These are phyloP conservation scores for Cygnus atratus DNA, from an alignment of 2,113 vertebrate genomes.

Conservation along the genomic window DNA sequence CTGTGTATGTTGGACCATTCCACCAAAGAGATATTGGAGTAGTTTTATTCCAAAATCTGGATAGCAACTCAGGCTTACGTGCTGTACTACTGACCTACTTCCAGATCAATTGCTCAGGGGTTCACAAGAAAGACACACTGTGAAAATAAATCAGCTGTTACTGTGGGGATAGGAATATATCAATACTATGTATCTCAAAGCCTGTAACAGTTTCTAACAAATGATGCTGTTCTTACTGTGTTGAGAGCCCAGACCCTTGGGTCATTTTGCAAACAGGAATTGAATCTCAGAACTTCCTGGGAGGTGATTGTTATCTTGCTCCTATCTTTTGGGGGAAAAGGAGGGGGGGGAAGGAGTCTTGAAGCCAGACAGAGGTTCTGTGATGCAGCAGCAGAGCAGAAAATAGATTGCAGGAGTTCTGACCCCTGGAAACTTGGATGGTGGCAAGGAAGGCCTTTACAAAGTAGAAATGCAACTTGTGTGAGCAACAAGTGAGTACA, in stretches of 20 bases:
- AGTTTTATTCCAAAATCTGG: background rate
- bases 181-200: background rate
- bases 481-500: background rate
- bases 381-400: background rate
- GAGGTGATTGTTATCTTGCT: background rate
- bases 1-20: background rate
- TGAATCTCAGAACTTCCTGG: background rate
- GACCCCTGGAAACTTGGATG: background rate
- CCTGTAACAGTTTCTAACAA: background rate
- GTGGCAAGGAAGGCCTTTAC: background rate
- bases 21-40: background rate
- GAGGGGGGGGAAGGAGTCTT: background rate
- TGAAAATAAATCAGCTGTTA: background rate
- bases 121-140: background rate
- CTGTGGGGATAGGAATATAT: background rate
- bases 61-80: background rate
- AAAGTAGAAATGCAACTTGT: background rate
- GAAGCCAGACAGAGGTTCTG: background rate
- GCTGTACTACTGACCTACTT: background rate
- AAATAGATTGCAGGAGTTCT: background rate
- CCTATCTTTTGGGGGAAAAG: background rate
- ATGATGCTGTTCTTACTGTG: background rate
- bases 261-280: background rate
- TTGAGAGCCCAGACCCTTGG: rapidly evolving
- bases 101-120: background rate